These are phyloP conservation scores for Seriola quinqueradiata DNA, from an alignment of 2,113 vertebrate genomes.

Conservation along the genomic window DNA sequence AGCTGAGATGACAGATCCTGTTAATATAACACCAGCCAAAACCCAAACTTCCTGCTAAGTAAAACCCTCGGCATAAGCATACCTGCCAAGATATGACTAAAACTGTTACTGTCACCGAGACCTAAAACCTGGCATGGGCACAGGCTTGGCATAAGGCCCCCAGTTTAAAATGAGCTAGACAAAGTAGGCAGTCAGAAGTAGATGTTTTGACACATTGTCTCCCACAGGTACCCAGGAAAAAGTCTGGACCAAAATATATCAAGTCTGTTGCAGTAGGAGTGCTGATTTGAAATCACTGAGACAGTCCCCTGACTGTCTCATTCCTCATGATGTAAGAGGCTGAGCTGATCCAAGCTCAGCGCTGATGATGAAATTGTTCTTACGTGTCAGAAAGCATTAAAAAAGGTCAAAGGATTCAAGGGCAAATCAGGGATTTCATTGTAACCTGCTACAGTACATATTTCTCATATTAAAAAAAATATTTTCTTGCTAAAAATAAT, in stretches of 20 bases:
- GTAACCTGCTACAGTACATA: not conserved
- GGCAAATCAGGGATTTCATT: not conserved
- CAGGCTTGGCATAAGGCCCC: conserved; percentile 57
- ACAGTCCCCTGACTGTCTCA: conserved; percentile 32
- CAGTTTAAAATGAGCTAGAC: conserved; percentile 59
- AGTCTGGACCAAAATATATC: conserved; percentile 44
- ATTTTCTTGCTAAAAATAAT: not conserved
- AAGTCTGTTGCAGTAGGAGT: conserved; percentile 23
- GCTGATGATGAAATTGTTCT: conserved; percentile 34
- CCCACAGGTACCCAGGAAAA: conserved; percentile 49
- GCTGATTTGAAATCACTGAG: conserved; percentile 27
- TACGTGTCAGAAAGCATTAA: conserved; percentile 30
- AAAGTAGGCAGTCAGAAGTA: conserved; percentile 63
- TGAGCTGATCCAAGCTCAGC: conserved; percentile 36
- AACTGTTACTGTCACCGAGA: conserved; percentile 71
- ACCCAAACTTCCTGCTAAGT: conserved; percentile 68
- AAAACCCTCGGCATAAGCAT: conserved; percentile 61
- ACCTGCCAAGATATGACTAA: conserved; percentile 74
- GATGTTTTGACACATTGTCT: conserved; percentile 64
- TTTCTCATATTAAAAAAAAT: not conserved
- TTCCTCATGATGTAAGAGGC: conserved; percentile 28
- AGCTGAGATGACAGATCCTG: conserved; percentile 72
- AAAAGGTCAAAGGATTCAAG: not conserved
- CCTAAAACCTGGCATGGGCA: conserved; percentile 61
- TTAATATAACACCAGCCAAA: conserved; percentile 67